A percentile compares a stretch with the other conserved stretches of the same genome.
Evolutionary conservation across 2,797 vertebrate species (phyloP).

Genomic region (Halcyon smyrnensis): DNA sequence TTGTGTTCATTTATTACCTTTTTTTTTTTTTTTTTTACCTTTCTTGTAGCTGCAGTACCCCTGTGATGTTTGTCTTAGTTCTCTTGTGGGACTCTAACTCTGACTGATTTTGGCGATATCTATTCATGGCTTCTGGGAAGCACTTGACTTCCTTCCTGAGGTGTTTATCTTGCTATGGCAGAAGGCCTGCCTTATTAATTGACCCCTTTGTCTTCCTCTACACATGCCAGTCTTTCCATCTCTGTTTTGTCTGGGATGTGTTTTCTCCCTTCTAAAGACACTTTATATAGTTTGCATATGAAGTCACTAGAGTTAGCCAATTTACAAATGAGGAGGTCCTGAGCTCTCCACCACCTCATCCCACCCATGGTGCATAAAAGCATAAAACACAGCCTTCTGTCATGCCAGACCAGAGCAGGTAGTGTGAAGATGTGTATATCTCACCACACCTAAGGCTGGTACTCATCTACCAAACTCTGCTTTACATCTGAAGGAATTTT

Average conservation of each 20-base stretch:
- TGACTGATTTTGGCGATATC: not conserved
- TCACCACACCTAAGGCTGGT: not conserved
- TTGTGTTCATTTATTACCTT: not conserved
- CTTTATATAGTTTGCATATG: not conserved
- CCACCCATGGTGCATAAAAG: not conserved
- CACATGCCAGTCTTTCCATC: not conserved
- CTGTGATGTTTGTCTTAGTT: not conserved
- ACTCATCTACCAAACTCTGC: not conserved
- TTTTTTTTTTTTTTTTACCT: accelerated
- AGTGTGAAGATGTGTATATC: not conserved
- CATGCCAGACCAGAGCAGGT: not conserved
- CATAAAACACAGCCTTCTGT: not conserved
- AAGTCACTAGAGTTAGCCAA: not conserved
- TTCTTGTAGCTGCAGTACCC: not conserved
- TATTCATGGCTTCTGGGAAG: not conserved
- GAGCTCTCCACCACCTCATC: not conserved
- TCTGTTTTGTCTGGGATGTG: not conserved
- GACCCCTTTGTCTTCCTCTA: not conserved
- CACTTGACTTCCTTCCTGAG: not conserved
- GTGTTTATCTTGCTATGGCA: not conserved
- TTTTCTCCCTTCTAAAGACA: not conserved
- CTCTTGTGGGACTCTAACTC: not conserved
- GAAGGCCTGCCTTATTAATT: not conserved
- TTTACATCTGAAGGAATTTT: not conserved
- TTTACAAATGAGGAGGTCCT: not conserved